phyloP scores from a whole-genome alignment of 2,113 vertebrate genomes.

The Amphiprion percula region DNA sequence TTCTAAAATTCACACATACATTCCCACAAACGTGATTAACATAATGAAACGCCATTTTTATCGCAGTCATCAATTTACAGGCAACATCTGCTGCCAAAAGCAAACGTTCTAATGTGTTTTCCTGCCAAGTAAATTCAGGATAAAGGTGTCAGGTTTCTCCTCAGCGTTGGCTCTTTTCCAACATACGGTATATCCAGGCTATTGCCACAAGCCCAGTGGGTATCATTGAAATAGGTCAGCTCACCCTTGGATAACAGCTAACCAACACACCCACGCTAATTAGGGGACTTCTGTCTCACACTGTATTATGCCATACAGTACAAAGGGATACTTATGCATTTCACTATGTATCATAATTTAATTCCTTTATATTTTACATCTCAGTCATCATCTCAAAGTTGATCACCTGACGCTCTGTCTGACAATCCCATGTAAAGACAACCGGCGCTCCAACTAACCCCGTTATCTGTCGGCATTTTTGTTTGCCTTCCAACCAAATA shows the following conservation, averaged over 20 bases:
- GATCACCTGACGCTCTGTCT: slow-evolving; percentile 25
- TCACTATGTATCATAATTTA: neutral
- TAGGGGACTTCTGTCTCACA: slow-evolving; percentile 30
- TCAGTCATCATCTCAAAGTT: neutral
- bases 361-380: slow-evolving; percentile 23
- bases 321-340: neutral
- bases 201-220: slow-evolving; percentile 50
- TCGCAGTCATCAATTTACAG: neutral
- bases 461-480: slow-evolving; percentile 6
- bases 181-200: slow-evolving; percentile 42
- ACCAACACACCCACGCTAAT: slow-evolving; percentile 42
- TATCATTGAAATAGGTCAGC: slow-evolving; percentile 62
- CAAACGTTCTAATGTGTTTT: slow-evolving; percentile 1
- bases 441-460: neutral
- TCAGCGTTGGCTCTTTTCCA: slow-evolving; percentile 41
- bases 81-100: slow-evolving; percentile 32
- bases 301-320: neutral
- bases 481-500: slow-evolving; percentile 14
- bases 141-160: slow-evolving; percentile 60
- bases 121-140: slow-evolving; percentile 42
- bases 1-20: slow-evolving; percentile 9
- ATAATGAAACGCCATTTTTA: slow-evolving; percentile 26
- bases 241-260: slow-evolving; percentile 39
- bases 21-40: slow-evolving; percentile 28
- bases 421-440: slow-evolving; percentile 17